Evolutionary conservation across 2,797 vertebrate genomes (phyloP), one percentile per base, ranked within the genome.

Genomic region (Oreochromis mossambicus): DNA sequence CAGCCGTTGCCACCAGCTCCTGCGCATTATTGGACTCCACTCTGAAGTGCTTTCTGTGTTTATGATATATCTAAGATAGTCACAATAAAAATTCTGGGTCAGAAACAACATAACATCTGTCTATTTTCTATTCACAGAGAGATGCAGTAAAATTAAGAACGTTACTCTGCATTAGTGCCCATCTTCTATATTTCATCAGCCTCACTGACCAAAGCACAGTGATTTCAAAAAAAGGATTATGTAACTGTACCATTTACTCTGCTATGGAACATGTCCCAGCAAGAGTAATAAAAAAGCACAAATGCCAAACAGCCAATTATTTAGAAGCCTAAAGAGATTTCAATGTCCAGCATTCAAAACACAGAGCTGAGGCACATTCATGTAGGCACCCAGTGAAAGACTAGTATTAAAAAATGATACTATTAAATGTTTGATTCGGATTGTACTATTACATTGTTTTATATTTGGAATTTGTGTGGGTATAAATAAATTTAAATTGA

Each of bases 1-100:
- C 97, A 88, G 98, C 98, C 26, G 96, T 96, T 89, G 95, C 95
- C 86, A 99, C 98, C 88, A 99, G 95, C n/a, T 97, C 90, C 10
- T 83, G 91, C 12, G 98, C 96, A 54, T 98, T 96, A 92, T 99
- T 99, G 73, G 96, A 89, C 89, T 98, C 96, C 86, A 99, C 96
- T 0, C 93, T 97, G 95, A 97, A 99, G 87, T 97, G 92, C 6
- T 92, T 80, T 91, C 48, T 96, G 85, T 96, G 92, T 8, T 88
- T 81, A 2, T 85, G 12, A 77, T 95, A 96, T 75, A 96, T 96
- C 96, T 97, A 83, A 51, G 56, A 79, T 5, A 91, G 80, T 26
- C 78, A 91, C 58, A 80, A 76, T n/a, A 84, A 14, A 89, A 73
- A 43, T 8, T 19, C 43, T 29, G 24, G 41, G 52, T 91, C 13